Base-by-base conservation (phyloP, 2,888 invertebrate species). In the Heteromyza rotundicornis region DNA sequence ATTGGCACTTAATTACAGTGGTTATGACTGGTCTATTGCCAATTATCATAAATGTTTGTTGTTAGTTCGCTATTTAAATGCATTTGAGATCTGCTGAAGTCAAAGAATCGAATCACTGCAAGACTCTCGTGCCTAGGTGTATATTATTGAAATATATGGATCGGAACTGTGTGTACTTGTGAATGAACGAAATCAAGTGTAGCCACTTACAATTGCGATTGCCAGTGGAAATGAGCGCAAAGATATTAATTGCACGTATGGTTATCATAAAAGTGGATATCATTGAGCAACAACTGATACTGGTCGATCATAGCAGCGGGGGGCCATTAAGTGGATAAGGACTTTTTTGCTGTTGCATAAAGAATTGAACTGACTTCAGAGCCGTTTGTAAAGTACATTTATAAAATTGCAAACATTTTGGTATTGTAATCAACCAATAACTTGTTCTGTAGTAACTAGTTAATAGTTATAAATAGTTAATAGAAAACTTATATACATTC, bases 1-100 rank as follows among this genome's bases (percentile, higher is more conserved):
- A 80, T 81, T 78, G 77, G 67, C 71, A 74, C 73, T 79, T 81
- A 79, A 81, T 81, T 79, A 72, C 70, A 70, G 71, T 69, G 69
- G 76, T 80, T 81, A 80, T 76, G 74, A 76, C 77, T 77, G 70
- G 73, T 67, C 70, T 77, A 71, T 68, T 71, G 70, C 71, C 79
- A 80, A 80, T 80, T 79, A 79, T 75, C 69, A 65, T 66, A 67
- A 69, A 55, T 64, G 64, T 62, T n/a, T n/a, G n/a, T n/a, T n/a
- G n/a, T n/a, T n/a, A n/a, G n/a, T n/a, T 51, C 50, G 51, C 55
- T 56, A 60, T 40, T 56, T 36, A 60, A 51, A 55, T 55, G 49
- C 69, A 70, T 68, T 69, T 53, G 27, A 50, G 56, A n/a, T 40
- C n/a, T n/a, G n/a, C 32, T 12, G 12, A 32, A 32, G 32, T 8